Evolutionary conservation across 2,888 invertebrate genomes (phyloP).

Genomic region (Augiades crinisus): DNA sequence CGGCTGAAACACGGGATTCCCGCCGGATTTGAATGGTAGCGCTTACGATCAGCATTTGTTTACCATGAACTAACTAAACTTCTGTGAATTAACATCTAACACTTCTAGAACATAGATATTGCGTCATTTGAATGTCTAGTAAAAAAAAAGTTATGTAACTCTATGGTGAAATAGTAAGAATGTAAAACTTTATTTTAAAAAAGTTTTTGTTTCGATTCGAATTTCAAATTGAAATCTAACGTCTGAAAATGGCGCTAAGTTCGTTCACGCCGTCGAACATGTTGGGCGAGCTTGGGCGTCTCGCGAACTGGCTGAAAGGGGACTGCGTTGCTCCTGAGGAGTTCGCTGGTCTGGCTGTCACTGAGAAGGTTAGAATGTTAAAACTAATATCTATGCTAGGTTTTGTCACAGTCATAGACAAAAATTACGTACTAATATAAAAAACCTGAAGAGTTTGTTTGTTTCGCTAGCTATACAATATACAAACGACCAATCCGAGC

Average conservation of each 20-base stretch:
- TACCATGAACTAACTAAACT: background rate
- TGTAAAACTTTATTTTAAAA: background rate
- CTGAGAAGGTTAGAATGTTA: constrained; percentile 69
- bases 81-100: background rate
- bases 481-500: no score
- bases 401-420: no score
- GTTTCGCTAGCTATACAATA: no score
- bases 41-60: background rate
- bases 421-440: no score
- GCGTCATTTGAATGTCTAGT: background rate
- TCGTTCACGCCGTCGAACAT: constrained; percentile 64
- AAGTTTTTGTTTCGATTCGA: background rate
- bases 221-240: constrained; percentile 9
- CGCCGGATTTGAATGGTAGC: constrained; percentile 24
- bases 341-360: constrained; percentile 65
- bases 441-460: no score
- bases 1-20: constrained; percentile 35
- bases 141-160: constrained; percentile 16
- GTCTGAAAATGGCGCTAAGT: constrained; percentile 59
- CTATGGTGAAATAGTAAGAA: background rate
- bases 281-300: constrained; percentile 68
- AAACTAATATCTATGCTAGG: no score
- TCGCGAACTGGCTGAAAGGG: constrained; percentile 71
- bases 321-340: constrained; percentile 67
- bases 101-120: background rate